Base-by-base conservation (phyloP, 1,140 invertebrate genomes). In the Scaptomyza pallida region DNA sequence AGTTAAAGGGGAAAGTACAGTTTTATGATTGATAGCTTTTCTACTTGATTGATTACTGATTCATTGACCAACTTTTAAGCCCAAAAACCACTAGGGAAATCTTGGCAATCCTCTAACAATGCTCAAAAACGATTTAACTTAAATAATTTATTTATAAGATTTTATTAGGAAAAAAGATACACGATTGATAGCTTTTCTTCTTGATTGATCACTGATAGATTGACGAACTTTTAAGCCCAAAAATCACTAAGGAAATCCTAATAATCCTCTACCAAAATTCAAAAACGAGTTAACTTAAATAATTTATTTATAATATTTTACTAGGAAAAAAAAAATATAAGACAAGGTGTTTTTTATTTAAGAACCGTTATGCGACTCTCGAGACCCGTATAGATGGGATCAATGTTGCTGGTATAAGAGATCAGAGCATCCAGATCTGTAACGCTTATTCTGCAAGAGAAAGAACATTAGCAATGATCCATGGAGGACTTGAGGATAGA, bases 281-380 rank as follows among this genome's bases (percentile, higher is more conserved):
- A 26, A 26, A 26, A 5, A 35, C 33, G 12, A 35, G 2, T 35
- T 12, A 35, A 12, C 33, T 35, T 12, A n/a, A 35, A 10, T n/a
- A 3, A 43, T 61, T 50, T 61, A 61, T 61, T 61, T 43, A 61
- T 26, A 35, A 15, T 45, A 51, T 45, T 30, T 16, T 35, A 41
- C 48, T 62, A 16, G 35, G 41, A 16, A 69, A 55, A 63, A 2
- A 52, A 10, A n/a, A 33, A 43, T 10, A 48, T 55, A 23, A 15
- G 5, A 13, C 19, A 21, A 19, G 30, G 30, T 15, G 26, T 2
- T 78, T 45, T 2, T 78, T 45, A 89, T 12, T 79, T 62, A 1
- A 88, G 67, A 19, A 90, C 72, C 0, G 72, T 89, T n/a, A 92
- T 92, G 61, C 92, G 89, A 10, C 82, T 90, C 37, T 92, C 92